Evolutionary conservation across 2,797 vertebrate genomes (phyloP).

Genomic region (Kryptolebias ocellatus): DNA sequence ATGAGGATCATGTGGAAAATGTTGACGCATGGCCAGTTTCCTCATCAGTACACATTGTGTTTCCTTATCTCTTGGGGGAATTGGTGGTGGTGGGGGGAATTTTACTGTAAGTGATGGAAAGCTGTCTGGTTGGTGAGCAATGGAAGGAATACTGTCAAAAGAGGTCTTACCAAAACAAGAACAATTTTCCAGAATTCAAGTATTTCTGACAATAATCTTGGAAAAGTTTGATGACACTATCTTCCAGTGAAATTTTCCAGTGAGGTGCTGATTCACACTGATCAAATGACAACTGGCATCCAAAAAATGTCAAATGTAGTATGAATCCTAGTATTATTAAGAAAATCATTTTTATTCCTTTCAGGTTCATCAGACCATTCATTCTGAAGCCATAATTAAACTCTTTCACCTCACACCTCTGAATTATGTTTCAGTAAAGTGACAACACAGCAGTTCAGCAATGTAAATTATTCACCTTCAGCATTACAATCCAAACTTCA

Average conservation of each 20-base stretch:
- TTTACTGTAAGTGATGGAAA: constrained; percentile 35
- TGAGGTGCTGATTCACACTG: constrained; percentile 14
- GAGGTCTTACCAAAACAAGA: constrained; percentile 37
- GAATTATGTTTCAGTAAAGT: neutral
- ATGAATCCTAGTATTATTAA: neutral
- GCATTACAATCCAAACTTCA: constrained; percentile 60
- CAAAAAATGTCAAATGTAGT: neutral
- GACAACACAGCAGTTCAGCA: constrained; percentile 2
- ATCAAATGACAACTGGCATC: neutral
- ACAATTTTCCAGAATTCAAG: constrained; percentile 36
- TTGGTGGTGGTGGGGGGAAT: constrained; percentile 13
- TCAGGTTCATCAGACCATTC: neutral
- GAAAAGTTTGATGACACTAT: constrained; percentile 16
- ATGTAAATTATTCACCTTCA: constrained; percentile 66
- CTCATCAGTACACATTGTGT: constrained; percentile 16
- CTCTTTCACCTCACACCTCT: neutral
- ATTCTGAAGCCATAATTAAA: neutral
- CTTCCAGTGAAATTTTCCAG: constrained; percentile 4
- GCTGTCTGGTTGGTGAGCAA: constrained; percentile 22
- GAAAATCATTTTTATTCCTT: neutral
- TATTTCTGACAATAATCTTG: constrained; percentile 1
- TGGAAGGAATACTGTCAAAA: constrained; percentile 20
- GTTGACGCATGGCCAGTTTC: constrained; percentile 36
- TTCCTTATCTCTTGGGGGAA: constrained; percentile 35
- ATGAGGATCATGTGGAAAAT: constrained; percentile 49